A percentile compares a stretch with the other conserved stretches of the same genome.
Conservation (phyloP, 2,113 vertebrate species). For the Tupaia tana region DNA sequence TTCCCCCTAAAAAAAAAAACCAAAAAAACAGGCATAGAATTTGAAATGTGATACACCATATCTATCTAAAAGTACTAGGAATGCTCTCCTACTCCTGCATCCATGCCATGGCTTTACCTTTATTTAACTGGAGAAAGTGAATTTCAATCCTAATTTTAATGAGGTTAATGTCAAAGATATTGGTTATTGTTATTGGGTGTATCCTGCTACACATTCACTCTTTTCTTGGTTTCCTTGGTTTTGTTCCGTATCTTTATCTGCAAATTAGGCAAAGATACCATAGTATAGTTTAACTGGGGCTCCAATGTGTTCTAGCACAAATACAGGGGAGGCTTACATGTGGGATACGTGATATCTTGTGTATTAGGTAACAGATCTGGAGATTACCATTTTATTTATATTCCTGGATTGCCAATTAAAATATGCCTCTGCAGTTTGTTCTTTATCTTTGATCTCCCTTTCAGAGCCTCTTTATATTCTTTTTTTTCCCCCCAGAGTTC, state of each 20-base stretch:
- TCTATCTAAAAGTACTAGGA: not conserved
- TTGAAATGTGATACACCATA: not conserved
- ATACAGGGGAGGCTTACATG: not conserved
- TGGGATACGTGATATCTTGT: not conserved
- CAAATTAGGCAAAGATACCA: not conserved
- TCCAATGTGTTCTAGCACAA: not conserved
- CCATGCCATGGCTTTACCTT: not conserved
- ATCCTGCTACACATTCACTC: not conserved
- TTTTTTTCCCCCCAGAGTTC: not conserved
- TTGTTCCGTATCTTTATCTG: not conserved
- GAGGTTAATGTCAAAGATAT: not conserved
- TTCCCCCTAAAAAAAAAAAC: not conserved
- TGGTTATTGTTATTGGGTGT: not conserved
- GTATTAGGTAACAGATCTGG: not conserved
- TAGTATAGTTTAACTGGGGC: not conserved
- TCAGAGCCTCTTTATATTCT: not conserved
- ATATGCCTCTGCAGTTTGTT: not conserved
- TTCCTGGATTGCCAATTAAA: not conserved
- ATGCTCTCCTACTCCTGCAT: not conserved
- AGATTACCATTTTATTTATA: not conserved
- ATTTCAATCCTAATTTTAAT: not conserved
- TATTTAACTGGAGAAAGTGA: not conserved
- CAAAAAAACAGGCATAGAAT: not conserved
- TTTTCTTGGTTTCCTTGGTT: not conserved
- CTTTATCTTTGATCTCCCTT: not conserved